These are phyloP conservation scores for Luperina testacea DNA, from an alignment of 2,888 invertebrate genomes.

Conservation along the genomic window DNA sequence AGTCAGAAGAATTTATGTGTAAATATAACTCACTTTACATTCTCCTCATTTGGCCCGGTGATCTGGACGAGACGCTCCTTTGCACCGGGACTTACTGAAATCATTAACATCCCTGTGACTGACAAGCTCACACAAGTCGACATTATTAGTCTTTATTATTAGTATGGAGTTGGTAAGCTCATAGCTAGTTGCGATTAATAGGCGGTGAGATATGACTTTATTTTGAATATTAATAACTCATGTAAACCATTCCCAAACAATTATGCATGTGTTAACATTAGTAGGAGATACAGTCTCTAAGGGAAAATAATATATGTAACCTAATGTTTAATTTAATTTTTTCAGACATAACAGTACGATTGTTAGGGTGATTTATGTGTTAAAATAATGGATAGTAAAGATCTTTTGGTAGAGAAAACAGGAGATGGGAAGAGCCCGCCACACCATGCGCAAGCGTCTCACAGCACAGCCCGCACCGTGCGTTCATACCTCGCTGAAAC, in stretches of 20 bases:
- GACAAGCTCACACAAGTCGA: constrained; percentile 45
- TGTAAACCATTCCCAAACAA: constrained; percentile 63
- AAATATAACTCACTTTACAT: constrained; percentile 93
- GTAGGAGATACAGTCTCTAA: constrained; percentile 44
- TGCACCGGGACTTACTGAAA: constrained; percentile 97
- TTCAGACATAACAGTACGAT: constrained; percentile 25
- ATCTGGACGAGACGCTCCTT: constrained; percentile 98
- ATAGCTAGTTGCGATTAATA: constrained; percentile 81
- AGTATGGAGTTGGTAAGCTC: constrained; percentile 71
- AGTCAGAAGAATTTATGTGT: neutral
- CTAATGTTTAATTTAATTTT: constrained; percentile 17
- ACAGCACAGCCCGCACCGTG: constrained; percentile 77
- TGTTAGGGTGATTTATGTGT: constrained; percentile 48
- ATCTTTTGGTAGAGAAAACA: constrained; percentile 56
- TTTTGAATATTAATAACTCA: constrained; percentile 49
- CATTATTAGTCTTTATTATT: constrained; percentile 62
- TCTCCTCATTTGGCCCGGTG: constrained; percentile 97
- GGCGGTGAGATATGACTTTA: constrained; percentile 68
- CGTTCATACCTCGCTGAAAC: constrained; percentile 98
- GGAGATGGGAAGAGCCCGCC: constrained; percentile 76
- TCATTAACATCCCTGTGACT: constrained; percentile 57
- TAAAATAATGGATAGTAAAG: constrained; percentile 58
- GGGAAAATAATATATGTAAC: constrained; percentile 34
- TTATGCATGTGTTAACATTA: constrained; percentile 50
- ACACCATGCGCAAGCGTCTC: constrained; percentile 85